A percentile compares a stretch with the other conserved stretches of the same genome.
These are phyloP conservation scores for Phrynosoma platyrhinos DNA, from an alignment of 2,113 vertebrate genomes.

Conservation along the genomic window DNA sequence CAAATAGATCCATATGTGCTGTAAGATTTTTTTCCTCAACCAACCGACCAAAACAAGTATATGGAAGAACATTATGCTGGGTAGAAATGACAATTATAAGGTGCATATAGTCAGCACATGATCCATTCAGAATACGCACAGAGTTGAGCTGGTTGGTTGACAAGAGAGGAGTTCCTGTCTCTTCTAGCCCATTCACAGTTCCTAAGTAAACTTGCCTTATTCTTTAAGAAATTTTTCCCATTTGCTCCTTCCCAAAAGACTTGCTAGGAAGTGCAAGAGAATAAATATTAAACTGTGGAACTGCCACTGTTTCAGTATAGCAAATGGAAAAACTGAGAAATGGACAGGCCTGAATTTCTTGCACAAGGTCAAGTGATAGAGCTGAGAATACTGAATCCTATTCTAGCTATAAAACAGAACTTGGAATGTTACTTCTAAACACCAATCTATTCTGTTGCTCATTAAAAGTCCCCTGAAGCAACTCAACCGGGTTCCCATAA, in stretches of 20 bases:
- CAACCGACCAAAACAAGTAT: not conserved
- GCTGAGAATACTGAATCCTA: slow-evolving; percentile 14
- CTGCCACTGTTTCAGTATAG: not conserved
- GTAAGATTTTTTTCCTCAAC: no score
- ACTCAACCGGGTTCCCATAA: no score
- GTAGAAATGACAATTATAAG: not conserved
- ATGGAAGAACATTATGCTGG: not conserved
- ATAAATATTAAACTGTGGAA: not conserved
- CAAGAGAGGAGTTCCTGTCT: not conserved
- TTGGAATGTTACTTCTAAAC: no score
- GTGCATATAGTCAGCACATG: not conserved
- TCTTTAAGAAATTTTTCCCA: not conserved
- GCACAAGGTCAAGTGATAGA: not conserved
- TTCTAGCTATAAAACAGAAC: not conserved
- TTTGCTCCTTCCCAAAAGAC: not conserved
- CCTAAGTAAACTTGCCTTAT: no score
- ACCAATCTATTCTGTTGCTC: no score
- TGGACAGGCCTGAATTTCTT: not conserved
- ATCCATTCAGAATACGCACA: not conserved
- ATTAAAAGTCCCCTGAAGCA: no score
- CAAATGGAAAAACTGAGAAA: not conserved
- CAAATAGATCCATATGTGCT: not conserved
- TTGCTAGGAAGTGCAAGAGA: not conserved
- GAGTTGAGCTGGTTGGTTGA: no score
- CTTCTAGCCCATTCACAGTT: not conserved